Evolutionary conservation across 2,797 vertebrate genomes (phyloP).

Genomic region (Karalla daura): DNA sequence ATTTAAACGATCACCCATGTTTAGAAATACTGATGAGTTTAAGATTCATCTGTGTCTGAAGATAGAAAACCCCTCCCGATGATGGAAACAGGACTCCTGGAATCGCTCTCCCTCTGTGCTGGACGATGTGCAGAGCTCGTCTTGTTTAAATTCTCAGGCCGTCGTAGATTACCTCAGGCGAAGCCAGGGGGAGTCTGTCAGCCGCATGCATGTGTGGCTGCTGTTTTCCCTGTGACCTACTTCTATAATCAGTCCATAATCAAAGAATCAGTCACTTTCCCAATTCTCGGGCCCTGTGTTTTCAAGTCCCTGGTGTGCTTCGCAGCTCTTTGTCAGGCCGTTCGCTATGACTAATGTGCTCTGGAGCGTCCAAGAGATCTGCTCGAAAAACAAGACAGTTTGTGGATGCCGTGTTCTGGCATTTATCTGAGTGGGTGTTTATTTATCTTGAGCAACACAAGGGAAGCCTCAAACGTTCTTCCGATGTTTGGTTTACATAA

Average conservation of each 20-base stretch:
- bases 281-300: slow-evolving; percentile 6
- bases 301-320: neutral
- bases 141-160: slow-evolving; percentile 53
- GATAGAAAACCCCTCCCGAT: slow-evolving; percentile 26
- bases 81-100: slow-evolving; percentile 47
- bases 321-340: slow-evolving; percentile 17
- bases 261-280: slow-evolving; percentile 50
- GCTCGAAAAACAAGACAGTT: slow-evolving; percentile 25
- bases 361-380: slow-evolving; percentile 10
- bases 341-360: neutral
- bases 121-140: slow-evolving; percentile 61
- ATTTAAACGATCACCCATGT: neutral
- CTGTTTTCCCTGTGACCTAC: slow-evolving; percentile 62
- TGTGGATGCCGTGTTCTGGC: slow-evolving; percentile 26
- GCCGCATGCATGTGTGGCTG: slow-evolving; percentile 42
- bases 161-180: slow-evolving; percentile 48
- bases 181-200: slow-evolving; percentile 33
- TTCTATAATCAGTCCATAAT: slow-evolving; percentile 68
- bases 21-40: slow-evolving; percentile 13
- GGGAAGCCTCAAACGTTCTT: slow-evolving; percentile 18
- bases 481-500: neutral
- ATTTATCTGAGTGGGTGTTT: slow-evolving; percentile 26
- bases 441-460: slow-evolving; percentile 23
- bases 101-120: neutral
- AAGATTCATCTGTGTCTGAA: slow-evolving; percentile 14